Evolutionary conservation across 2,888 invertebrate species (phyloP).

Genomic region (Watsonalla cultraria): DNA sequence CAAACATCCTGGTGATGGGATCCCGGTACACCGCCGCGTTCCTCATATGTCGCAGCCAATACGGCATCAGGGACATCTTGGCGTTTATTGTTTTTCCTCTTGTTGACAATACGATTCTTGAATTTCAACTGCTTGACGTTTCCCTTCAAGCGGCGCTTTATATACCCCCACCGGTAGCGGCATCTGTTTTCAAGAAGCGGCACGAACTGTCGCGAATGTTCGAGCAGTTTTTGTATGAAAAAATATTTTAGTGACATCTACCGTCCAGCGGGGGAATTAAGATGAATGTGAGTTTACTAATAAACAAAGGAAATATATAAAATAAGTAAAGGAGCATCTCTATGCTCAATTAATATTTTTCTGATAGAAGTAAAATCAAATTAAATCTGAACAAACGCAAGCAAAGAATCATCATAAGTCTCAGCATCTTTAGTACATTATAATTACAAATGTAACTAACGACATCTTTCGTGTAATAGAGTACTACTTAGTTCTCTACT

Average conservation of each 20-base stretch:
- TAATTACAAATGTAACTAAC: no score
- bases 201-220: slow-evolving; percentile 47
- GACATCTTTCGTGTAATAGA: no score
- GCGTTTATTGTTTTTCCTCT: slow-evolving; percentile 10
- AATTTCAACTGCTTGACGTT: slow-evolving; percentile 30
- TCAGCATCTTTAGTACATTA: no score
- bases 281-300: not conserved
- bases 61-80: slow-evolving; percentile 66
- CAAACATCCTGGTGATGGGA: slow-evolving; percentile 47
- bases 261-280: slow-evolving; percentile 14
- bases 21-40: slow-evolving; percentile 55
- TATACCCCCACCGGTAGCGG: slow-evolving; percentile 45
- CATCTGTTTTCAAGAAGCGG: slow-evolving; percentile 45
- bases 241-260: slow-evolving; percentile 36
- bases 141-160: slow-evolving; percentile 26
- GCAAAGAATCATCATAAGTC: no score
- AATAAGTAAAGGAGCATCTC: no score
- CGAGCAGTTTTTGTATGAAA: slow-evolving; percentile 17
- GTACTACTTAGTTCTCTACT: no score
- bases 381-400: no score
- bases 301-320: not conserved
- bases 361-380: no score
- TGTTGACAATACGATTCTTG: slow-evolving; percentile 24
- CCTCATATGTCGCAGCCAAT: slow-evolving; percentile 66
- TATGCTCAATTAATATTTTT: no score